These are phyloP conservation scores for Stenodema calcarata DNA, from an alignment of 2,888 invertebrate species.

Conservation along the genomic window DNA sequence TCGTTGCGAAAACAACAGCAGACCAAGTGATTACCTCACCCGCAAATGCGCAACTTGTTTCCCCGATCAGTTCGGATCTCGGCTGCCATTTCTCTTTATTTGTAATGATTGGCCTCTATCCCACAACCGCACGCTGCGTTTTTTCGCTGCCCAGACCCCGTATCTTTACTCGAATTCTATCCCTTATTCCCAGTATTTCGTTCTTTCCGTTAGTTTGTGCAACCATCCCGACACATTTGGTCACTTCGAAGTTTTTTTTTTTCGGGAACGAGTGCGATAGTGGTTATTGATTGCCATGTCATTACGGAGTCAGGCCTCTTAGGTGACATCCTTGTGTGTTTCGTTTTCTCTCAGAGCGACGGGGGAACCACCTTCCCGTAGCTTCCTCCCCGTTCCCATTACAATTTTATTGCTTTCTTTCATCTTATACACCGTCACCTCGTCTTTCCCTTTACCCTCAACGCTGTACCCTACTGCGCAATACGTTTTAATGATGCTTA, in stretches of 20 bases:
- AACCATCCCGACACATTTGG: background rate
- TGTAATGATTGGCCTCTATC: conserved; percentile 36
- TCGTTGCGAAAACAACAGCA: background rate
- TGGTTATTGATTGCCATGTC: conserved; percentile 49
- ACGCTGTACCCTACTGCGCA: background rate
- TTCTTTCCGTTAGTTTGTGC: background rate
- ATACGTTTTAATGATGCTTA: conserved; percentile 39
- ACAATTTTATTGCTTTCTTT: conserved; percentile 47
- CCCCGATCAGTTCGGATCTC: conserved; percentile 19
- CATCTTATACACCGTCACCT: conserved; percentile 28
- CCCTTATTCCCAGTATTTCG: background rate
- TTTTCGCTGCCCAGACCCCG: background rate
- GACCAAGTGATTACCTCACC: background rate
- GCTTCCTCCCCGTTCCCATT: conserved; percentile 41
- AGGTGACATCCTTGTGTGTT: conserved; percentile 47
- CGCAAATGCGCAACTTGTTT: conserved; percentile 30
- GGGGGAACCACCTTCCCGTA: conserved; percentile 28
- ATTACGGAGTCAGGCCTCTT: conserved; percentile 47
- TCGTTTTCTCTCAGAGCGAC: conserved; percentile 16
- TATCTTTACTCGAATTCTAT: background rate
- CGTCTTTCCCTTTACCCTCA: conserved; percentile 1
- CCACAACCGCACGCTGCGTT: conserved; percentile 5
- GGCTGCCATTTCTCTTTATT: conserved; percentile 44
- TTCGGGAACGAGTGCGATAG: conserved; percentile 32
- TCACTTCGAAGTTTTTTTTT: background rate